Percentiles rank a stretch among this genome's conserved stretches.
phyloP scores from a whole-genome alignment of 2,797 vertebrate species.

The Apogon talboti region DNA sequence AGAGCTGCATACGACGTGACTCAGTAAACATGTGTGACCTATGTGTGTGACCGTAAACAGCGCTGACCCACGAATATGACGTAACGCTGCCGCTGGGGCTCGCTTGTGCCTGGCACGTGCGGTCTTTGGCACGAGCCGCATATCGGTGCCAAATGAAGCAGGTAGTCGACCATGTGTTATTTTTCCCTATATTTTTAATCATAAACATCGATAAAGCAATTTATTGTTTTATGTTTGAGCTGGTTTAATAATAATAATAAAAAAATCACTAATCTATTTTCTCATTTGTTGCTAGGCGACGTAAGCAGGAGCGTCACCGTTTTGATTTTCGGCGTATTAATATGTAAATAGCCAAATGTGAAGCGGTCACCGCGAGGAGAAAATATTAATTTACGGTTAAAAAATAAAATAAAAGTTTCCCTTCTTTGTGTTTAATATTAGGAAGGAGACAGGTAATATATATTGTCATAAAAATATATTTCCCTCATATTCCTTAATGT shows the following conservation, averaged over 20 bases:
- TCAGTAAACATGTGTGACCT: constrained; percentile 1
- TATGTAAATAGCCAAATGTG: constrained; percentile 55
- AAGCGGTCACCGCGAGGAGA: constrained; percentile 7
- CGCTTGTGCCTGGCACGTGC: constrained; percentile 60
- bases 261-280: no score
- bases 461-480: accelerated
- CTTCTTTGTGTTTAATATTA: no score
- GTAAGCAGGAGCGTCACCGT: neutral
- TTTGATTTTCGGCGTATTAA: constrained; percentile 44
- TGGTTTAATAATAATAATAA: no score
- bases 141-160: neutral
- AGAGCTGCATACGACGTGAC: neutral
- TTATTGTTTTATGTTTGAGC: no score
- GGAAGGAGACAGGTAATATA: neutral
- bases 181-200: no score
- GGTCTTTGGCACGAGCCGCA: constrained; percentile 30
- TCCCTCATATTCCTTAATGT: accelerated
- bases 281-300: constrained; percentile 58
- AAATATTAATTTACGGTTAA: neutral
- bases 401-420: no score
- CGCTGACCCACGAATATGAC: constrained; percentile 69
- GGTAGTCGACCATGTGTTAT: neutral
- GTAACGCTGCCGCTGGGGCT: constrained; percentile 58
- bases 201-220: no score
- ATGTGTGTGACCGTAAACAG: constrained; percentile 12